These are phyloP conservation scores for Drosophila nebulosa DNA, from an alignment of 1,140 invertebrate species.

Conservation along the genomic window DNA sequence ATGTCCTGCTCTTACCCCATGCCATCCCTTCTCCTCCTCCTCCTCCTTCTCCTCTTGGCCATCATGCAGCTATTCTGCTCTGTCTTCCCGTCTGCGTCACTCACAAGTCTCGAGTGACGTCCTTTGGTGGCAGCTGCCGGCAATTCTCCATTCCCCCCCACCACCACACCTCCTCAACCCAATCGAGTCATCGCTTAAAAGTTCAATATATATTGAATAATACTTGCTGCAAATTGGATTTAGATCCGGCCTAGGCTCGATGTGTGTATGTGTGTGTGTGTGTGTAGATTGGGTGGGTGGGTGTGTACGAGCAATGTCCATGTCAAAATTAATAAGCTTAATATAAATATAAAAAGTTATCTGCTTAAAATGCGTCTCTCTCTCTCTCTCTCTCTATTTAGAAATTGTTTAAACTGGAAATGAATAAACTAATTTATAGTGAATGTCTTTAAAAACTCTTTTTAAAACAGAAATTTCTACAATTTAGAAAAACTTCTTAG, in stretches of 20 bases:
- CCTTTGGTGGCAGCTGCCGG: constrained; percentile 60
- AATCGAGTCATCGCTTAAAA: constrained; percentile 30
- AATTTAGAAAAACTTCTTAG: too few species aligned
- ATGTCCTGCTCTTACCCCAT: constrained; percentile 1
- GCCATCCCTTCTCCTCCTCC: neutral
- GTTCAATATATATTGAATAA: constrained; percentile 56
- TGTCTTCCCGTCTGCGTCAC: constrained; percentile 34
- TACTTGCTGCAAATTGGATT: constrained; percentile 50
- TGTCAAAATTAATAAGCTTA: neutral
- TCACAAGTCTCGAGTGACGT: constrained; percentile 46
- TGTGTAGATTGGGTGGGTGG: neutral
- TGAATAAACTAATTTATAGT: too few species aligned
- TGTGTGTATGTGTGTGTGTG: neutral
- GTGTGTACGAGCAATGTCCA: neutral
- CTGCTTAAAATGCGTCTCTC: neutral
- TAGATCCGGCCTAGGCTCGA: neutral
- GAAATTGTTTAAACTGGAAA: too few species aligned
- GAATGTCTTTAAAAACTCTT: too few species aligned
- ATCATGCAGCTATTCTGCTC: neutral
- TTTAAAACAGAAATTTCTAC: too few species aligned
- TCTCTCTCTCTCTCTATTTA: too few species aligned
- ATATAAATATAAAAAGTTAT: neutral
- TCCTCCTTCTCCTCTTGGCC: neutral
- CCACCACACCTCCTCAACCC: constrained; percentile 32
- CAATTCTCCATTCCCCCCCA: constrained; percentile 29